Evolutionary conservation across 2,113 vertebrate species (phyloP).

Genomic region (Sphaerodactylus townsendi): DNA sequence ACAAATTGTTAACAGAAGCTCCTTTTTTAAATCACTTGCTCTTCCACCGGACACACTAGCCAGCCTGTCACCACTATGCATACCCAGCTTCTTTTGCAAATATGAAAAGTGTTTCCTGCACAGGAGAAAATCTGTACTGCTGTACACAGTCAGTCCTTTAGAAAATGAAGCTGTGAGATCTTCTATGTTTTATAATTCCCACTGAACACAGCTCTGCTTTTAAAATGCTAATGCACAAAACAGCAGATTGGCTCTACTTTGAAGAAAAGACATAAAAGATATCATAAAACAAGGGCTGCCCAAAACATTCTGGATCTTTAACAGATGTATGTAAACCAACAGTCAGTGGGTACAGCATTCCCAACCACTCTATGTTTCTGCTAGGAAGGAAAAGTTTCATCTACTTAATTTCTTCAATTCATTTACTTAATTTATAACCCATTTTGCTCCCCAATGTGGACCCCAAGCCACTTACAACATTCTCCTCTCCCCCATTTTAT

Average conservation of each 20-base stretch:
- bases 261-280: not conserved
- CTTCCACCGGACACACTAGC: too few species aligned
- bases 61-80: too few species aligned
- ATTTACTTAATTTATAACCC: too few species aligned
- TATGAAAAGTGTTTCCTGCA: too few species aligned
- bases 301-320: not conserved
- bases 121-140: too few species aligned
- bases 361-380: not conserved
- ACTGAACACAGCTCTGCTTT: not conserved
- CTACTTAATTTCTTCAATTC: not conserved
- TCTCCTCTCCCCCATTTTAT: not conserved
- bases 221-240: conserved; percentile 1
- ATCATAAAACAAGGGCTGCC: not conserved
- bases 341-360: not conserved
- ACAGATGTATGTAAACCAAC: not conserved
- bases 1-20: too few species aligned
- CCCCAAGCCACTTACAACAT: too few species aligned
- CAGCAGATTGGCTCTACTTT: not conserved
- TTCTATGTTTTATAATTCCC: not conserved
- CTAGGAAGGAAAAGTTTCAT: not conserved
- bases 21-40: too few species aligned
- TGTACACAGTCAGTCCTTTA: not conserved
- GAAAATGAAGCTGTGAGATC: not conserved
- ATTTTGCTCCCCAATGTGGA: too few species aligned
- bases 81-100: too few species aligned